phyloP scores from a whole-genome alignment of 2,888 invertebrate species.

The Lutraria lutraria region DNA sequence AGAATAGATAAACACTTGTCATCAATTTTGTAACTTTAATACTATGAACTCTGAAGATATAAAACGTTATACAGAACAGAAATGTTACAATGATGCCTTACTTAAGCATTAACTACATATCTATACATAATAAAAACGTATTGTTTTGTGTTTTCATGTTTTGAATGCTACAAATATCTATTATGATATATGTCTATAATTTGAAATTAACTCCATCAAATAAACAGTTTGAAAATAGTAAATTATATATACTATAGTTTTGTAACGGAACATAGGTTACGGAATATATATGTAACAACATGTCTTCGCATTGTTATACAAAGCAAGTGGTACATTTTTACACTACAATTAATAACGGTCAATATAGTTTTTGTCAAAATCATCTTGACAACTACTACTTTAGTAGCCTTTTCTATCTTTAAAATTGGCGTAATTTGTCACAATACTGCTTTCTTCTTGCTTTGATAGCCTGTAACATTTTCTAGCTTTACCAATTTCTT shows the following conservation, averaged over 20 bases:
- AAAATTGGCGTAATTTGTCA: no score
- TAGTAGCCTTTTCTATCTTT: background rate
- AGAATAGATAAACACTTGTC: background rate
- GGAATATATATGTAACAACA: background rate
- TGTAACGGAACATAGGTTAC: conserved; percentile 9
- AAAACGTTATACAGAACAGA: background rate
- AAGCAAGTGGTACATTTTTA: background rate
- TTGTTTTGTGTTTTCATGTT: background rate
- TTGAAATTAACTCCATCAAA: background rate
- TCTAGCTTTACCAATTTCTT: no score
- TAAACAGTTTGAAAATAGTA: background rate
- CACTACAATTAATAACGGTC: background rate
- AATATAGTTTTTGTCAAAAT: background rate
- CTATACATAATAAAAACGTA: background rate
- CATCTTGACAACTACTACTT: background rate
- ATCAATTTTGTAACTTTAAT: no score
- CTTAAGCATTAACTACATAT: background rate
- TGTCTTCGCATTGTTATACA: background rate
- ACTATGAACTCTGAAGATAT: background rate
- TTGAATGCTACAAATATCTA: background rate
- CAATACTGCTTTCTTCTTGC: no score
- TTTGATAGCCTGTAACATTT: no score
- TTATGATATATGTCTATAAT: background rate
- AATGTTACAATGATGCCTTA: background rate
- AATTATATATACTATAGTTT: background rate